Evolutionary conservation across 2,888 invertebrate species (phyloP), one percentile per base, ranked within the genome.

Genomic region (Tipula unca): DNA sequence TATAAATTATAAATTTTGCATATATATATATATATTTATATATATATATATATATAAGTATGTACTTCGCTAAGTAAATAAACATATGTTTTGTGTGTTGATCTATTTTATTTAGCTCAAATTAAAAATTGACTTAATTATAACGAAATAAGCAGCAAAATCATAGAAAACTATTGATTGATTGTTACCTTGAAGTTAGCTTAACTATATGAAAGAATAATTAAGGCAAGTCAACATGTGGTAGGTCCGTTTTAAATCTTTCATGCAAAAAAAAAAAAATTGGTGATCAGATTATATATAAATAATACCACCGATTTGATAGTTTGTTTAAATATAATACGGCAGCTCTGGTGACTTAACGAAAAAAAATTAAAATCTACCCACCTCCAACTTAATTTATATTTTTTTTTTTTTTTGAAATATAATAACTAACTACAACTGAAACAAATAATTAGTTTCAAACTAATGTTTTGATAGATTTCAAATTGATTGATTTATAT

Each of bases 81-180:
- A 69, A 69, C 69, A 69, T 69, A 69, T 69, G 69, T 69, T 69
- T 25, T 25, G 69, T 69, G 69, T 69, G 69, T 69, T 69, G 69
- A 69, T 25, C 69, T 69, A 69, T 25, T 69, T 69, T 69, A 69
- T 69, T 69, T 69, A 69, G 69, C 10, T 69, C 69, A 69, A 69
- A 69, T 69, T 69, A 69, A 69, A 69, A 69, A 25, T 69, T 69
- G 69, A 69, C 69, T 69, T 69, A 69, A 69, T 69, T 69, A 69
- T 69, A 48, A 48, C 6, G 48, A 20, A 48, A 48, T 17, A 69
- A 69, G 69, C 69, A 69, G 25, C 69, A 69, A 69, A 69, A 69
- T 25, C 0, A 25, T 10, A 69, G 25, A 69, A 25, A 69, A 20
- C 6, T 69, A 69, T 69, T 69, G 69, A 69, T 69, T 69, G 69